These are phyloP conservation scores for Mugil cephalus DNA, from an alignment of 2,113 vertebrate genomes.

Conservation along the genomic window DNA sequence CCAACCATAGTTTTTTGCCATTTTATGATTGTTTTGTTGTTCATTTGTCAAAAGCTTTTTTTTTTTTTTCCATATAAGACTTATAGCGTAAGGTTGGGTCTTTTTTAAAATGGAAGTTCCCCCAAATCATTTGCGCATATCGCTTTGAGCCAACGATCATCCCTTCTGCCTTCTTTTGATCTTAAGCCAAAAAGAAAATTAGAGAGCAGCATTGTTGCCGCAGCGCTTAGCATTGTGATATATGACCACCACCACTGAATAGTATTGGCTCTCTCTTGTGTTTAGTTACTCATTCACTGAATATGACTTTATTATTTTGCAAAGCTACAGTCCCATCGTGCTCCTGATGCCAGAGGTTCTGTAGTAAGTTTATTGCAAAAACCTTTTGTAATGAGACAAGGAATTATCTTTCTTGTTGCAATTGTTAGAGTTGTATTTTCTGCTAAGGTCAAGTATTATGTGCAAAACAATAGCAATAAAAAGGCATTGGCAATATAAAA, in stretches of 20 bases:
- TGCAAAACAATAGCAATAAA: too few species aligned
- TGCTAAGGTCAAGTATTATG: too few species aligned
- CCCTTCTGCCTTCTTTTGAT: conserved; percentile 24
- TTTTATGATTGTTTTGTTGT: too few species aligned
- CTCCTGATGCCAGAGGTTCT: background rate
- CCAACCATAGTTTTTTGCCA: too few species aligned
- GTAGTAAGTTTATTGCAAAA: background rate
- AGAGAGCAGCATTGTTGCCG: conserved; percentile 34
- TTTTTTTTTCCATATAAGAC: too few species aligned
- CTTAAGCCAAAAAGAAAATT: conserved; percentile 31
- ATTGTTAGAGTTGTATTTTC: background rate
- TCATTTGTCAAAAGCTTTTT: too few species aligned
- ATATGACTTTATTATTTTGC: conserved; percentile 31
- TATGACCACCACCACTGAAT: conserved; percentile 22
- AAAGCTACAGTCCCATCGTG: background rate
- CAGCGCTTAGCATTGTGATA: conserved; percentile 38
- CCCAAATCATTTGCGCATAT: conserved; percentile 5
- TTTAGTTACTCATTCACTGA: conserved; percentile 26
- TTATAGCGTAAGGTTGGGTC: too few species aligned
- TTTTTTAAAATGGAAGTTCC: background rate
- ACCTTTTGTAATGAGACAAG: background rate
- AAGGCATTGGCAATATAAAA: too few species aligned
- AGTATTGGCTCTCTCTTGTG: conserved; percentile 22
- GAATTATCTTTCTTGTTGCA: background rate
- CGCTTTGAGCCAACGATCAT: conserved; percentile 7